Evolutionary conservation across 2,113 vertebrate genomes (phyloP).

Genomic region (Apeltes quadracus): DNA sequence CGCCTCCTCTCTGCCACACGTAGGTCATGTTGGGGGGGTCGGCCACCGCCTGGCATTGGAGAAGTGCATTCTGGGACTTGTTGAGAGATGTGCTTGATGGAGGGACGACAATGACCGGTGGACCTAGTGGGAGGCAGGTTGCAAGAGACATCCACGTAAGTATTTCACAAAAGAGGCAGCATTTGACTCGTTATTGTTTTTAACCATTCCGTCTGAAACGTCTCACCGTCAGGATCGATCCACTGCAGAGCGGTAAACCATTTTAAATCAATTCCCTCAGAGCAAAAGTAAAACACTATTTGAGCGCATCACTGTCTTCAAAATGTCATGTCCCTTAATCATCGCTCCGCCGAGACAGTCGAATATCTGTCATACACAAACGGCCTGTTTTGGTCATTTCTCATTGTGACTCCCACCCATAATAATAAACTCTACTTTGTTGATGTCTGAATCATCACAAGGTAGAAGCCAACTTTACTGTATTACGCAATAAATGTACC

Average conservation of each 20-base stretch:
- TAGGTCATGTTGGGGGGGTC: constrained; percentile 96
- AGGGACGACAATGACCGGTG: constrained; percentile 87
- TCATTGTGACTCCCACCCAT: background rate
- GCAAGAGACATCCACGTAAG: background rate
- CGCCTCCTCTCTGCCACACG: constrained; percentile 86
- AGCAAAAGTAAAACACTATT: background rate
- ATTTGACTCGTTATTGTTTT: background rate
- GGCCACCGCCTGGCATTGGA: constrained; percentile 88
- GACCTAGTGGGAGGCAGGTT: constrained; percentile 73
- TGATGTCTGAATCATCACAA: background rate
- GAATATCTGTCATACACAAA: background rate
- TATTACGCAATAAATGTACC: background rate
- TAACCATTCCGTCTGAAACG: background rate
- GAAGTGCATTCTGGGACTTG: constrained; percentile 87
- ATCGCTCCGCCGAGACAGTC: background rate
- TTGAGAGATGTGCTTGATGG: constrained; percentile 87
- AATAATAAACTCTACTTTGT: background rate
- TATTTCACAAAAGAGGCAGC: background rate
- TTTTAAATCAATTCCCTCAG: no score
- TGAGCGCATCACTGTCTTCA: background rate
- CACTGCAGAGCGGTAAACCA: background rate
- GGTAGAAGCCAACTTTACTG: background rate
- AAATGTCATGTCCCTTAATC: background rate
- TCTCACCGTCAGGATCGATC: background rate
- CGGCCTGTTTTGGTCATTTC: background rate